Evolutionary conservation across 64 coral and sea anemone genomes (phyloP).

Genomic region (Dendronephthya gigantea): DNA sequence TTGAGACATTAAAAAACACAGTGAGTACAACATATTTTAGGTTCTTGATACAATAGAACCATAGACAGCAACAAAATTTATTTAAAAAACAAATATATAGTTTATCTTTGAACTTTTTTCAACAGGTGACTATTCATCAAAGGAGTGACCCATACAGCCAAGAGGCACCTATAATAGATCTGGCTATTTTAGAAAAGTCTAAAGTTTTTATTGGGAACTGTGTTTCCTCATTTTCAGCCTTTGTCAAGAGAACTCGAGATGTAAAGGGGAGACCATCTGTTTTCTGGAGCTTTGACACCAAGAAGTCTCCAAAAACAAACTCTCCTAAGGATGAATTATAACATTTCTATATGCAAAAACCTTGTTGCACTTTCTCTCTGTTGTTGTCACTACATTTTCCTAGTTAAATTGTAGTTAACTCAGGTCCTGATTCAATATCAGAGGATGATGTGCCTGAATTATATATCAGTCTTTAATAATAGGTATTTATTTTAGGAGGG

Average conservation of each 20-base stretch:
- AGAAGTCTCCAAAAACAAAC: background rate
- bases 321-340: background rate
- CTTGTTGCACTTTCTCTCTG: too few relatives aligned
- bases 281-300: constrained; percentile 72
- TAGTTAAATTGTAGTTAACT: too few relatives aligned
- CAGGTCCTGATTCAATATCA: too few relatives aligned
- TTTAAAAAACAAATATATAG: background rate
- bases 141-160: constrained; percentile 41
- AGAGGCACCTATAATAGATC: constrained; percentile 61
- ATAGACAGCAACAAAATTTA: too few relatives aligned
- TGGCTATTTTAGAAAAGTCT: constrained; percentile 72
- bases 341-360: background rate
- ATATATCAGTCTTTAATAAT: too few relatives aligned
- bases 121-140: constrained; percentile 73
- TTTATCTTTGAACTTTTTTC: background rate
- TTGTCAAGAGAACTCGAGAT: constrained; percentile 78
- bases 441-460: too few relatives aligned
- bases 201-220: constrained; percentile 95
- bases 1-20: constrained; percentile 44
- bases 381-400: too few relatives aligned
- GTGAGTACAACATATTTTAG: background rate
- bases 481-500: too few relatives aligned
- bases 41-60: too few relatives aligned
- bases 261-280: constrained; percentile 52
- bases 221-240: constrained; percentile 87